Base-by-base conservation (phyloP, 2,113 vertebrate species). In the Atractosteus spatula region DNA sequence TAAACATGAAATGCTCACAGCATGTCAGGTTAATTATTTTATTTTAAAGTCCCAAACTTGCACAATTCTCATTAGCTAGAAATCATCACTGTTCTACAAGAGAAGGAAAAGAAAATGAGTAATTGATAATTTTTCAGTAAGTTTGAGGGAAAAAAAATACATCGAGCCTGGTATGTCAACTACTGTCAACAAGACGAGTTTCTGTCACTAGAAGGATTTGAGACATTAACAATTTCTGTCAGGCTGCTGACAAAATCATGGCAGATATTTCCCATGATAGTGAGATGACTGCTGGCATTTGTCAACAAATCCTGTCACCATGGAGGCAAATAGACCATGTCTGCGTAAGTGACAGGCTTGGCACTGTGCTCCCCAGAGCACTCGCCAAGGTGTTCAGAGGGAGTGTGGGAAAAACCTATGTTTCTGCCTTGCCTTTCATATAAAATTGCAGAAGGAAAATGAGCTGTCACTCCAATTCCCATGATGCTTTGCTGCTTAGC, bases 201-300 rank as follows among this genome's bases (percentile, higher is more conserved):
- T 94, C 95, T 97, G 96, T 96, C 94, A 96, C 93, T 92, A 92
- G 92, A 91, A 96, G 94, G 95, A 97, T 95, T 94, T 96, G 95
- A 97, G 96, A 98, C 96, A 98, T 97, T 98, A 98, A 99, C 97
- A 95, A 94, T 95, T 96, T 96, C 95, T 99, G 97, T 97, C 97
- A 99, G 96, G 94, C 94, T 97, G 96, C 97, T 99, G 97, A 98
- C 97, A 99, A 97, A 97, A 97, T 97, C 94, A 94, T 95, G 96
- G 96, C 95, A 98, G 96, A 96, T 95, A 96, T 98, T 96, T 97
- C 96, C 96, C 97, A 96, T 94, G 97, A 95, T 96, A 94, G 96
- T 81, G 92, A 95, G 95, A 97, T 98, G 96, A 98, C 97, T 98
- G 95, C 97, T 98, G 97, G 96, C 96, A 95, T 99, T 99, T 98